Evolutionary conservation across 2,797 vertebrate genomes (phyloP).

Genomic region (Vespertilio murinus): DNA sequence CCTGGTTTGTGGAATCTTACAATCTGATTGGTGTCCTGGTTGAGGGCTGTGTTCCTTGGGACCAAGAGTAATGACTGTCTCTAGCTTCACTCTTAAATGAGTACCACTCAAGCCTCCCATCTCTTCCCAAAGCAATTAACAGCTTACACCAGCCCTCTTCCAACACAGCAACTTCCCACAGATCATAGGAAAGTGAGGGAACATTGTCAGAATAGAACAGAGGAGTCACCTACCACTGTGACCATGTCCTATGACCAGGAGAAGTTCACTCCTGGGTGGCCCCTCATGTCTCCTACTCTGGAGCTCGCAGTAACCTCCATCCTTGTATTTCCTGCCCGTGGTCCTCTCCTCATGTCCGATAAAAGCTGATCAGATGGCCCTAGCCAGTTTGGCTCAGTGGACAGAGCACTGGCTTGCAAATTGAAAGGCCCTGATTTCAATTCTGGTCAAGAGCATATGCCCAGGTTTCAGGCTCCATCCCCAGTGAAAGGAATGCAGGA

Average conservation of each 20-base stretch:
- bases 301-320: not conserved
- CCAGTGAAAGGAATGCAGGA: too few relatives aligned
- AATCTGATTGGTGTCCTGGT: not conserved
- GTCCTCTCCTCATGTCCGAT: too few relatives aligned
- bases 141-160: not conserved
- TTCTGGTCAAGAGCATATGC: too few relatives aligned
- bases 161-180: not conserved
- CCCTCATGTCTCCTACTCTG: not conserved
- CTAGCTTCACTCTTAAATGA: not conserved
- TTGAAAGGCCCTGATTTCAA: too few relatives aligned
- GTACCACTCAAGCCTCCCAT: not conserved
- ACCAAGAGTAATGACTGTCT: not conserved
- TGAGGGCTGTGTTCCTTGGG: not conserved
- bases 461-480: too few relatives aligned
- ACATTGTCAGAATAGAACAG: too few relatives aligned
- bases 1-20: not conserved
- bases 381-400: too few relatives aligned
- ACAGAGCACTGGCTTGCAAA: too few relatives aligned
- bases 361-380: not conserved
- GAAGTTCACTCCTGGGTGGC: not conserved
- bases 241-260: accelerated
- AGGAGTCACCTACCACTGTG: not conserved
- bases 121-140: not conserved
- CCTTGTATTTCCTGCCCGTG: not conserved
- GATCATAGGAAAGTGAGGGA: not conserved